Conservation (phyloP, 2,888 invertebrate genomes). For the Trichopria drosophilae region DNA sequence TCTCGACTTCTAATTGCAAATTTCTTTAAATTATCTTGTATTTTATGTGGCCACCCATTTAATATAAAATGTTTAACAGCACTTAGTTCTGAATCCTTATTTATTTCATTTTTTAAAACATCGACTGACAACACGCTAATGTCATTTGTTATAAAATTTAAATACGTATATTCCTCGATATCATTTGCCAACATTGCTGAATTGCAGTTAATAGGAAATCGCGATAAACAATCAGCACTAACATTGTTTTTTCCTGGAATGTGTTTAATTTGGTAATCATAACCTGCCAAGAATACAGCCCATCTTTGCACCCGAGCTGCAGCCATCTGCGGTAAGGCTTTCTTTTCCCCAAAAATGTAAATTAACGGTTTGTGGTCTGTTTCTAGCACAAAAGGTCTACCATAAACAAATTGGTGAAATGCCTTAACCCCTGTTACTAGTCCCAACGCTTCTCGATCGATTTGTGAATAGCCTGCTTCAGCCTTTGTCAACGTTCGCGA, state of each 20-base stretch:
- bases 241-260: conserved; percentile 6
- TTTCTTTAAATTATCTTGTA: conserved; percentile 1
- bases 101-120: background rate
- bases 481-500: conserved; percentile 26
- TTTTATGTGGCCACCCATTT: background rate
- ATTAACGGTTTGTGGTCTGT: conserved; percentile 34
- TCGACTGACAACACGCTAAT: background rate
- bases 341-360: conserved; percentile 24
- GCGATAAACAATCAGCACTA: conserved; percentile 13
- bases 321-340: conserved; percentile 24
- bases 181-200: background rate
- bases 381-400: conserved; percentile 29
- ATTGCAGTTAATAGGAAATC: no score
- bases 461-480: conserved; percentile 33
- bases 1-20: conserved; percentile 6
- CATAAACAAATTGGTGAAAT: no score
- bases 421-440: conserved; percentile 36
- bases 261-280: conserved; percentile 20
- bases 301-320: conserved; percentile 26
- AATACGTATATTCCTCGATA: conserved; percentile 13
- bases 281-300: conserved; percentile 13
- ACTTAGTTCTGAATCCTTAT: conserved; percentile 1
- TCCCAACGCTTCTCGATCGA: conserved; percentile 38
- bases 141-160: conserved; percentile 5
- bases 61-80: conserved; percentile 1